These are phyloP conservation scores for Arion vulgaris DNA, from an alignment of 1,140 invertebrate species.

Conservation along the genomic window DNA sequence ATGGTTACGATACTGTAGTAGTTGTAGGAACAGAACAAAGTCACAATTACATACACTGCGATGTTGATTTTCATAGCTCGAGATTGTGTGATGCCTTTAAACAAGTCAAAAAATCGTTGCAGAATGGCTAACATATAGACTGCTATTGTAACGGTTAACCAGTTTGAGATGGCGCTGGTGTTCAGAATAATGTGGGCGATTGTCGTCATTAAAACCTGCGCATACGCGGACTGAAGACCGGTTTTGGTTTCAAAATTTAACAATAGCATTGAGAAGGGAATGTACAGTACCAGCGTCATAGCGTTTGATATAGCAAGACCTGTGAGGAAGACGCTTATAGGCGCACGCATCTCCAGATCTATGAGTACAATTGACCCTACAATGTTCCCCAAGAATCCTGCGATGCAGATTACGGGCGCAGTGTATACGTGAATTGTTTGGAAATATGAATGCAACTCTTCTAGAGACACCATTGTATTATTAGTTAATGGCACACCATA, in stretches of 20 bases:
- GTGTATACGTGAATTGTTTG: not conserved
- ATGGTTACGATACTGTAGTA: not conserved
- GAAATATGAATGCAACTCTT: not conserved
- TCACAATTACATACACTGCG: not conserved
- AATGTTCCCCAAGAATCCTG: not conserved
- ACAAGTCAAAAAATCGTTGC: not conserved
- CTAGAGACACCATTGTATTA: not conserved
- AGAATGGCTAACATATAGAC: not conserved
- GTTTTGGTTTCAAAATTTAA: not conserved
- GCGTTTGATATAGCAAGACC: not conserved
- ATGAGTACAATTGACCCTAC: not conserved
- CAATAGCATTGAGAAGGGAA: not conserved
- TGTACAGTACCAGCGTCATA: not conserved
- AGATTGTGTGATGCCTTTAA: not conserved
- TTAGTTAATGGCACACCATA: not conserved
- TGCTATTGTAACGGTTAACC: not conserved
- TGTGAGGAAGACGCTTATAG: not conserved
- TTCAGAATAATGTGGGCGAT: not conserved
- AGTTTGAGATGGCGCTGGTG: constrained; percentile 1
- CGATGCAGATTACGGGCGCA: not conserved
- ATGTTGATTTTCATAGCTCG: not conserved
- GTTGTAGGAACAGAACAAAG: not conserved
- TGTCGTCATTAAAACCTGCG: not conserved
- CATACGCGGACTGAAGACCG: not conserved
- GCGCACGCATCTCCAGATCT: not conserved